Conservation (phyloP, 2,113 vertebrate species). For the Notechis scutatus region DNA sequence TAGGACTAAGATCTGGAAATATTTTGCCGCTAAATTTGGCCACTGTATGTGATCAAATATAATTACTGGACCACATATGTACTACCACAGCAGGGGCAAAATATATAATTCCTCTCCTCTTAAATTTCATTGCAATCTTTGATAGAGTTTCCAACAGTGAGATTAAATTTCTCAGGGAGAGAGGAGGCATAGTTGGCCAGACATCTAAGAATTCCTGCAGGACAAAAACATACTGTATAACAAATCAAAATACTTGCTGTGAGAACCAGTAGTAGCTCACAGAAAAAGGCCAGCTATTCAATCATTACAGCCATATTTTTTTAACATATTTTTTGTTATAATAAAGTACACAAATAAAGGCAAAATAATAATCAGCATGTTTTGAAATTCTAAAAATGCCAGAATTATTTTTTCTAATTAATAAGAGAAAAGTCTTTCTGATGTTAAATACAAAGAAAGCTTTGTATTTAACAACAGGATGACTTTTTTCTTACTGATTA, state of each 20-base stretch:
- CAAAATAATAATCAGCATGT: background rate
- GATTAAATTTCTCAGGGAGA: background rate
- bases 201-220: background rate
- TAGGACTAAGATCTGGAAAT: background rate
- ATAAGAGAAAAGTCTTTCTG: background rate
- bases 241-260: background rate
- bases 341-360: background rate
- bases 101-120: background rate
- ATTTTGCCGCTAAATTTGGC: background rate
- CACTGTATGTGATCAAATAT: background rate
- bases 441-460: background rate
- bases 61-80: background rate
- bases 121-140: background rate
- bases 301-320: background rate
- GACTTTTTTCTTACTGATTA: background rate
- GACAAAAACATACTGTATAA: background rate
- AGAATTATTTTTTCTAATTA: background rate
- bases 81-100: background rate
- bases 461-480: background rate
- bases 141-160: background rate
- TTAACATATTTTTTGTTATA: background rate
- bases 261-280: background rate
- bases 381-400: background rate
- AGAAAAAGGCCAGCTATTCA: background rate
- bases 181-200: background rate